Conservation (phyloP, 2,113 vertebrate species). For the Gavialis gangeticus region DNA sequence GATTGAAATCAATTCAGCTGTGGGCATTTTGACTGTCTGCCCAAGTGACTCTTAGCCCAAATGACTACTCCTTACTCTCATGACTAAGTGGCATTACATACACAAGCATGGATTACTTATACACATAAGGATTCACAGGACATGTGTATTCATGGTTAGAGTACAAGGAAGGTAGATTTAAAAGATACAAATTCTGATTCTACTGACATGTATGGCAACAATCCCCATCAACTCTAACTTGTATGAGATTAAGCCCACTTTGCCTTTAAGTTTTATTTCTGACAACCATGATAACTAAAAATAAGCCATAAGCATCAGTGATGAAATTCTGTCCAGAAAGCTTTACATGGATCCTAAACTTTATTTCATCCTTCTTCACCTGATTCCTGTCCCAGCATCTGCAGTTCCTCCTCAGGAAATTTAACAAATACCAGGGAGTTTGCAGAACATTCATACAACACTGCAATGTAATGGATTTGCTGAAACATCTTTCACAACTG, state of each 20-base stretch:
- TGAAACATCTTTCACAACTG: background rate
- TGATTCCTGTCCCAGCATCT: background rate
- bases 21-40: no score
- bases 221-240: background rate
- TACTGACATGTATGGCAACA: rapidly evolving
- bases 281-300: background rate
- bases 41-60: no score
- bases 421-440: background rate
- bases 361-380: background rate
- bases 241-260: background rate
- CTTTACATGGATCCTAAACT: background rate
- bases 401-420: background rate
- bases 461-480: rapidly evolving
- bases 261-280: slow-evolving; percentile 23
- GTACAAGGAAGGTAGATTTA: background rate
- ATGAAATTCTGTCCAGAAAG: background rate
- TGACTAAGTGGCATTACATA: background rate
- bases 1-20: no score
- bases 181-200: background rate
- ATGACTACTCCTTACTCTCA: no score
- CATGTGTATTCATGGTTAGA: background rate
- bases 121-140: rapidly evolving
- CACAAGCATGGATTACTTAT: background rate
- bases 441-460: background rate
- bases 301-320: background rate